These are phyloP conservation scores for Nerophis ophidion DNA, from an alignment of 2,113 vertebrate genomes.

Conservation along the genomic window DNA sequence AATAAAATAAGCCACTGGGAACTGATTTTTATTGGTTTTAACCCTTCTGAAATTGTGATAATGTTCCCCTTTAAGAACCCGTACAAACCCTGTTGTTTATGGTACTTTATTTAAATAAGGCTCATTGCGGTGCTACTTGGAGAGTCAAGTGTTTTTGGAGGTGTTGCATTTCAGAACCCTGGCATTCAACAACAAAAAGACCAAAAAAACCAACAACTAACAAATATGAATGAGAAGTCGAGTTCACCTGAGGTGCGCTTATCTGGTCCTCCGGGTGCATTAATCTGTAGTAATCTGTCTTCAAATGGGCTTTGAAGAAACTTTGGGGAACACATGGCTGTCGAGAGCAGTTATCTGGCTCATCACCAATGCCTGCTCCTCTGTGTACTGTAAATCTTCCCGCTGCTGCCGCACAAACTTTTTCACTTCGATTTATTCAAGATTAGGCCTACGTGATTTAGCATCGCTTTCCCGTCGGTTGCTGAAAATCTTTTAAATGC, in stretches of 20 bases:
- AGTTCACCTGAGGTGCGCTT: background rate
- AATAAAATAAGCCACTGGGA: no score
- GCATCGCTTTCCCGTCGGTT: constrained; percentile 1
- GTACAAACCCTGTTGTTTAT: no score
- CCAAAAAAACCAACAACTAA: no score
- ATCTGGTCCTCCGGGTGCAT: constrained; percentile 8
- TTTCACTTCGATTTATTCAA: constrained; percentile 23
- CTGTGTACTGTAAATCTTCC: constrained; percentile 21
- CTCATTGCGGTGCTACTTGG: no score
- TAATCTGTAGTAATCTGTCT: constrained; percentile 44
- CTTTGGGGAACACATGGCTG: constrained; percentile 28
- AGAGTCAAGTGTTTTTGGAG: no score
- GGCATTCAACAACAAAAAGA: no score
- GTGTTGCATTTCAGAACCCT: no score
- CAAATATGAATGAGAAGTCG: background rate
- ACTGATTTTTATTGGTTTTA: no score
- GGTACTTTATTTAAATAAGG: no score
- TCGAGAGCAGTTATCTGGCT: constrained; percentile 35
- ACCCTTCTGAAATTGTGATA: no score
- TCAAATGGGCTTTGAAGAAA: constrained; percentile 32
- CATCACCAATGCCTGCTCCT: constrained; percentile 16
- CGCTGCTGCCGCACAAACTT: constrained; percentile 12
- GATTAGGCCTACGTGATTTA: constrained; percentile 17
- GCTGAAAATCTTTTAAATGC: constrained; percentile 1
- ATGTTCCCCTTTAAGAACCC: no score